phyloP scores from a whole-genome alignment of 1,140 invertebrate genomes.

The Ephestia elutella region DNA sequence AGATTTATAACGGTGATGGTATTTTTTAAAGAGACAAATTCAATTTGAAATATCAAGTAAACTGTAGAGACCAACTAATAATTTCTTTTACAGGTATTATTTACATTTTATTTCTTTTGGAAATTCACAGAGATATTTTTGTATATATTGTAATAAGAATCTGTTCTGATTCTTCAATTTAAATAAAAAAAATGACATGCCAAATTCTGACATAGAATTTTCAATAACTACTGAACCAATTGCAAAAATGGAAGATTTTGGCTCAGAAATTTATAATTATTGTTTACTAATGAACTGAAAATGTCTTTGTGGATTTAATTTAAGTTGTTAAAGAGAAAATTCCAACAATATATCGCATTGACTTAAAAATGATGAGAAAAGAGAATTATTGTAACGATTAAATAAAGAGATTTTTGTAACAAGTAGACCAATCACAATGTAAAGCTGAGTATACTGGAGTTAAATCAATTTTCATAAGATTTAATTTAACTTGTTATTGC shows the following conservation, averaged over 20 bases:
- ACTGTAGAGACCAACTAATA: conserved; percentile 15
- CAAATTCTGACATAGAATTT: no score
- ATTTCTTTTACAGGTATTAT: conserved; percentile 33
- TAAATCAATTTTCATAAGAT: neutral
- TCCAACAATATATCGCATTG: no score
- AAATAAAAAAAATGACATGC: no score
- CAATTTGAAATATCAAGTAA: neutral
- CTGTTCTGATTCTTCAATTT: no score
- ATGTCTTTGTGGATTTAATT: neutral
- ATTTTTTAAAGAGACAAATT: conserved; percentile 8
- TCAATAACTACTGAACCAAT: neutral
- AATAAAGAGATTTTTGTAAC: neutral
- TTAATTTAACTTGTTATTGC: no score
- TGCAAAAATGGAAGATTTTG: neutral
- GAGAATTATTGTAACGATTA: neutral
- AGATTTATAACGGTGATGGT: conserved; percentile 19
- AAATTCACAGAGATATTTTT: conserved; percentile 8
- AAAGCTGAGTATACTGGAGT: neutral
- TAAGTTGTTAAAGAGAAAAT: neutral
- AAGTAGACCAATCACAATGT: neutral
- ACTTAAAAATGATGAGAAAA: neutral
- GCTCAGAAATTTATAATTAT: neutral
- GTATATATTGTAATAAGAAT: neutral
- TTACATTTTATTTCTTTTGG: conserved; percentile 14
- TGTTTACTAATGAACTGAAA: neutral